Base-by-base conservation (phyloP, 2,113 vertebrate genomes). In the Anguilla japonica region DNA sequence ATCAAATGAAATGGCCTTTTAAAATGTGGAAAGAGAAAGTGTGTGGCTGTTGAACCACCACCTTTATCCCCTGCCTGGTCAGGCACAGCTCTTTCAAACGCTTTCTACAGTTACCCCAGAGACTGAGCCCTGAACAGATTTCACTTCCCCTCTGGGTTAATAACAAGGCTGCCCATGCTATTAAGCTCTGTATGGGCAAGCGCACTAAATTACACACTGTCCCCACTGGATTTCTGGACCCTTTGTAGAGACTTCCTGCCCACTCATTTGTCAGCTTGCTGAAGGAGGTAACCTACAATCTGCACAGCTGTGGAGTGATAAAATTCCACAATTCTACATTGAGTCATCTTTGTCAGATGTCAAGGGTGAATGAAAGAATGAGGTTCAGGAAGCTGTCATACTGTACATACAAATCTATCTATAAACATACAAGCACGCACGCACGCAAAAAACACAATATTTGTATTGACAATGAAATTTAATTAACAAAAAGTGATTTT, bases 121-220 rank as follows among this genome's bases (percentile, higher is more conserved):
- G 40, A 81, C 80, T 81, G 41, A 22, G 80, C 80, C 20, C 3
- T 20, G 15, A 22, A 39, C 79, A 0, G 22, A 18, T 43, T 16
- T 81, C 11, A 8, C 18, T 26, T 43, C 41, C 40, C 2, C 41
- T 41, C 80, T 9, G 15, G 15, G 40, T 46, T 43, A 43, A 81
- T 43, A 81, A 81, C 40, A 43, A 26, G 40, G 39, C 40, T 41
- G 26, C 40, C 80, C 18, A 46, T 43, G 40, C 80, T 43, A 81
- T 81, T 81, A 81, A 26, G 20, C 71, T 6, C 22, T 81, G 40
- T 81, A 81, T 43, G 13, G 18, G 39, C 41, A 81, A 20, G 40
- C 8, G 41, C 40, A 43, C 80, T 46, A 43, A 41, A 43, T 81
- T 81, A 81, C 80, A 81, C 80, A 81, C 80, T 41, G 40, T 43